phyloP scores from a whole-genome alignment of 1,140 invertebrate genomes.

The Tetramorium alpestre region DNA sequence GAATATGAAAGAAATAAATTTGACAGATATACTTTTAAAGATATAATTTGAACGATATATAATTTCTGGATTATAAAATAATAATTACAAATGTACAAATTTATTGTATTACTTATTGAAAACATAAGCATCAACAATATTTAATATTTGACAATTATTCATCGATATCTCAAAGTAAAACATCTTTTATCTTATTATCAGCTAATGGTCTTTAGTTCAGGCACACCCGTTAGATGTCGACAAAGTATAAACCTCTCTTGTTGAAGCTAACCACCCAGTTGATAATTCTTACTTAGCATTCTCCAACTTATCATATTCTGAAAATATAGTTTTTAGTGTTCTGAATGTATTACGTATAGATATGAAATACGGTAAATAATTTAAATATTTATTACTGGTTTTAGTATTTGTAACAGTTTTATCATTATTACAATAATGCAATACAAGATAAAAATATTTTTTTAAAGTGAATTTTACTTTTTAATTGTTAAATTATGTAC shows the following conservation, averaged over 20 bases:
- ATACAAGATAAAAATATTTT: background rate
- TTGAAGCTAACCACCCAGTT: background rate
- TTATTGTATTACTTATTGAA: background rate
- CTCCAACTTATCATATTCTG: conserved; percentile 4
- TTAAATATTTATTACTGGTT: background rate
- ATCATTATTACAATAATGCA: background rate
- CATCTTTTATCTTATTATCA: background rate
- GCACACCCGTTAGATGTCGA: conserved; percentile 5
- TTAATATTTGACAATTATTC: background rate
- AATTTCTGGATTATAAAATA: conserved; percentile 5
- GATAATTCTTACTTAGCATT: background rate
- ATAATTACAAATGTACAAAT: background rate
- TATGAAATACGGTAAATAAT: background rate
- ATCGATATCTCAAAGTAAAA: background rate
- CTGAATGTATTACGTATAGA: background rate
- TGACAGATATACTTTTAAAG: background rate
- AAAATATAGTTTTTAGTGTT: background rate
- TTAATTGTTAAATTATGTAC: background rate
- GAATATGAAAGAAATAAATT: background rate
- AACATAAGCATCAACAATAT: background rate
- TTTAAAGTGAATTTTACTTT: background rate
- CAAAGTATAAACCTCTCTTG: background rate
- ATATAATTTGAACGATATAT: background rate
- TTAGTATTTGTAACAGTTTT: background rate
- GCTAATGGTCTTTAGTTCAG: background rate